phyloP scores from a whole-genome alignment of 2,797 vertebrate genomes.

The Siniperca undulata region DNA sequence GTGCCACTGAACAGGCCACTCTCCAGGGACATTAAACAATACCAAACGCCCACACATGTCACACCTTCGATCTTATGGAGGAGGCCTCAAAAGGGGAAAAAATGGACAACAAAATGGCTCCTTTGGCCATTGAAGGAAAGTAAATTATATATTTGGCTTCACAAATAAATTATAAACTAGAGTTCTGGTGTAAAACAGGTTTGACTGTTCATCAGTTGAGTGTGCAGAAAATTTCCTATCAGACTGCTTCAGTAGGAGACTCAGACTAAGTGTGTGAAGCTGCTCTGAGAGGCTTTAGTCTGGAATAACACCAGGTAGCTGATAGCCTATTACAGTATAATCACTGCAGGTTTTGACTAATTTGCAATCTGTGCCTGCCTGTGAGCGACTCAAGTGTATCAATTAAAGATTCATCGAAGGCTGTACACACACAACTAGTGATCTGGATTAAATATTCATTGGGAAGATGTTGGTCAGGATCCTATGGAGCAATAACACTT shows the following conservation, averaged over 20 bases:
- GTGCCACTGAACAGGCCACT: conserved; percentile 3
- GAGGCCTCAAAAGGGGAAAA: not conserved
- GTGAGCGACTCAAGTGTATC: conserved; percentile 66
- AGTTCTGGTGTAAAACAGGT: not conserved
- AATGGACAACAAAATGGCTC: not conserved
- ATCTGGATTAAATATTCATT: conserved; percentile 80
- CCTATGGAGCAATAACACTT: conserved; percentile 59
- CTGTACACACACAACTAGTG: conserved; percentile 63
- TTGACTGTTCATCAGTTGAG: conserved; percentile 1
- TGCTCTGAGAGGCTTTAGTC: conserved; percentile 42
- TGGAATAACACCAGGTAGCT: conserved; percentile 51
- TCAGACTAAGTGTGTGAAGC: conserved; percentile 31
- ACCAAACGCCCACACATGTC: conserved; percentile 25
- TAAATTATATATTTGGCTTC: not conserved
- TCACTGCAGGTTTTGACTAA: conserved; percentile 68
- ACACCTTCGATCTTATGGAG: conserved; percentile 11
- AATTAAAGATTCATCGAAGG: conserved; percentile 78
- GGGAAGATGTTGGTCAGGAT: conserved; percentile 70
- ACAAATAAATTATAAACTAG: not conserved
- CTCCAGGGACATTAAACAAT: conserved; percentile 48
- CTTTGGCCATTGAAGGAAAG: not conserved
- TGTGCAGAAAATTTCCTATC: conserved; percentile 29
- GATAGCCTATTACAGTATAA: conserved; percentile 59
- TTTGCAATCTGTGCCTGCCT: conserved; percentile 67
- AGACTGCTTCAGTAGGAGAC: conserved; percentile 24